Conservation (phyloP, 2,888 invertebrate genomes). For the Xylota segnis region DNA sequence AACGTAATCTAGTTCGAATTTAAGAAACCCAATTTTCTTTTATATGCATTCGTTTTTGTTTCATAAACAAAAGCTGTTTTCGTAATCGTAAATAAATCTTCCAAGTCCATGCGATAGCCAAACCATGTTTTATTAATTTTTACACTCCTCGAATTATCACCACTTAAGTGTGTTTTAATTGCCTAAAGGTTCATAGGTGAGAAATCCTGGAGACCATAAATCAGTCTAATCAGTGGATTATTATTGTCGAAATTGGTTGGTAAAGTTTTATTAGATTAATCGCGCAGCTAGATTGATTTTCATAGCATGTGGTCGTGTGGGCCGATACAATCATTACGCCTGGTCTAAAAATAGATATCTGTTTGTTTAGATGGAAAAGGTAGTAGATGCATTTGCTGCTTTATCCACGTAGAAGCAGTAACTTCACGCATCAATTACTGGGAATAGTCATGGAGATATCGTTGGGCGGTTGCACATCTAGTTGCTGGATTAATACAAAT, state of each 20-base stretch:
- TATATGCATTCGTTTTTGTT: neutral
- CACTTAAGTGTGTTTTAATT: neutral
- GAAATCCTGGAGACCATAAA: neutral
- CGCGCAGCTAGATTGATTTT: neutral
- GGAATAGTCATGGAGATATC: neutral
- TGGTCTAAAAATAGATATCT: neutral
- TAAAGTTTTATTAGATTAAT: neutral
- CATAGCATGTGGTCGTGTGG: neutral
- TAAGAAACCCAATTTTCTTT: neutral
- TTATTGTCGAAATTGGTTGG: neutral
- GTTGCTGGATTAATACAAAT: neutral
- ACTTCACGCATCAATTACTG: neutral
- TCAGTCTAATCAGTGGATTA: neutral
- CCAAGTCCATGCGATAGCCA: neutral
- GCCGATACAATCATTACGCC: neutral
- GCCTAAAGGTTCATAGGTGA: neutral
- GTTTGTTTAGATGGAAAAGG: neutral
- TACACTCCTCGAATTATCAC: neutral
- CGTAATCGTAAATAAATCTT: neutral
- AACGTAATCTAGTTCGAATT: neutral
- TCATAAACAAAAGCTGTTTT: neutral
- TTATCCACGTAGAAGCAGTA: neutral
- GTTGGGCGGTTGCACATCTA: neutral
- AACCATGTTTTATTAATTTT: neutral
- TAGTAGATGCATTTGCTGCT: neutral